phyloP scores from a whole-genome alignment of 2,797 vertebrate species.

The Spinus pinus region DNA sequence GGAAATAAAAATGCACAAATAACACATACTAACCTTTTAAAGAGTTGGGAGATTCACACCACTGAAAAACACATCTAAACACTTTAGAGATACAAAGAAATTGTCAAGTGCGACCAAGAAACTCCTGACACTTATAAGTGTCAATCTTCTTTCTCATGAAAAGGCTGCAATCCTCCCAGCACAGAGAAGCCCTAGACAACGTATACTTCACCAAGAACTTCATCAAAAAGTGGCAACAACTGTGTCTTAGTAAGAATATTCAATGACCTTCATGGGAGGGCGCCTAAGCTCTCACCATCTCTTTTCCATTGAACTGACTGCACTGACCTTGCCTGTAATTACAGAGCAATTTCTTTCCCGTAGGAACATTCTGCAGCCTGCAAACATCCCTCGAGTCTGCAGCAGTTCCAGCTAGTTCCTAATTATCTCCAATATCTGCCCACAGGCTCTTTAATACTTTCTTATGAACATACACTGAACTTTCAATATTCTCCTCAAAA shows the following conservation, averaged over 20 bases:
- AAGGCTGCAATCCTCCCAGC: neutral
- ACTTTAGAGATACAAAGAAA: neutral
- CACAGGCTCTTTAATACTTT: conserved; percentile 13
- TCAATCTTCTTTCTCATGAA: neutral
- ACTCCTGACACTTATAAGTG: neutral
- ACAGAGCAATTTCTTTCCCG: conserved; percentile 24
- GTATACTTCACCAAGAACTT: neutral
- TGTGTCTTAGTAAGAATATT: neutral
- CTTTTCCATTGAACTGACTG: conserved; percentile 22
- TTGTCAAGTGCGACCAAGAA: neutral
- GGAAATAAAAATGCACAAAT: neutral
- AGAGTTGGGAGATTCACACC: neutral
- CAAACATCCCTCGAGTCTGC: conserved; percentile 33
- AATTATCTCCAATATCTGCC: conserved; percentile 53
- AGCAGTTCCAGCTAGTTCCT: conserved; percentile 43
- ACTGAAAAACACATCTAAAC: neutral
- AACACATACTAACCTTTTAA: neutral
- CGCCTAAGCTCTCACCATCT: neutral
- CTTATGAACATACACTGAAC: neutral
- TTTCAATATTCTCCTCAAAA: neutral
- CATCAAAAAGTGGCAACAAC: neutral
- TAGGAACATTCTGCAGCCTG: conserved; percentile 34
- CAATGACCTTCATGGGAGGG: neutral
- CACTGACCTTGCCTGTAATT: conserved; percentile 52
- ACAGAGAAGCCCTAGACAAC: neutral